phyloP scores from a whole-genome alignment of 2,888 invertebrate genomes.

The Entomobrya proxima region DNA sequence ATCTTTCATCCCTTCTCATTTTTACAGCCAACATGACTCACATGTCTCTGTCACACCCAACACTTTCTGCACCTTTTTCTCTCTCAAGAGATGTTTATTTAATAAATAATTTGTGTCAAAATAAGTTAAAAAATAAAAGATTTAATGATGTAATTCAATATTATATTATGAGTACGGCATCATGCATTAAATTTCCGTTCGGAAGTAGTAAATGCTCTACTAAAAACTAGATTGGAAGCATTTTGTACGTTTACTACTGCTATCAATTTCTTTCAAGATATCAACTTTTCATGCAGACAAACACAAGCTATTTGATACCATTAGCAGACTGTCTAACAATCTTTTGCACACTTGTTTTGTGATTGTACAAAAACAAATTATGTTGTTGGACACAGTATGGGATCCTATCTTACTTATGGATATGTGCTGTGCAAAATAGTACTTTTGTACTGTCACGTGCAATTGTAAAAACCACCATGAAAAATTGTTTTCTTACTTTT shows the following conservation, averaged over 20 bases:
- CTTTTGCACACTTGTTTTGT: not conserved
- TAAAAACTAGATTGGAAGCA: not conserved
- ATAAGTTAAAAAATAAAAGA: conserved; percentile 53
- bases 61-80: conserved; percentile 38
- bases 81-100: conserved; percentile 53
- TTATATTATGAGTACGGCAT: conserved; percentile 32
- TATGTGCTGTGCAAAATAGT: too few species aligned
- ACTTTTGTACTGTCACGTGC: too few species aligned
- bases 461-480: too few species aligned
- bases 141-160: conserved; percentile 52
- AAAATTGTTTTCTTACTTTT: conserved; percentile 69
- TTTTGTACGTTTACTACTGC: too few species aligned
- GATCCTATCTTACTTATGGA: too few species aligned
- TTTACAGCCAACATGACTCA: conserved; percentile 54
- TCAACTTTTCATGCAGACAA: not conserved
- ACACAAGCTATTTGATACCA: not conserved
- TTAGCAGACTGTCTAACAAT: not conserved
- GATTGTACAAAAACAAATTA: not conserved
- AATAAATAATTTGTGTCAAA: conserved; percentile 65
- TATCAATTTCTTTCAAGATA: conserved; percentile 13
- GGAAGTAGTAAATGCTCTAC: not conserved
- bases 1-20: conserved; percentile 58
- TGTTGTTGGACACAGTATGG: too few species aligned
- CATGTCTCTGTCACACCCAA: conserved; percentile 65
- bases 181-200: conserved; percentile 23